phyloP scores from a whole-genome alignment of 35 echinoderm and acorn worm genomes.

The Patiria miniata region DNA sequence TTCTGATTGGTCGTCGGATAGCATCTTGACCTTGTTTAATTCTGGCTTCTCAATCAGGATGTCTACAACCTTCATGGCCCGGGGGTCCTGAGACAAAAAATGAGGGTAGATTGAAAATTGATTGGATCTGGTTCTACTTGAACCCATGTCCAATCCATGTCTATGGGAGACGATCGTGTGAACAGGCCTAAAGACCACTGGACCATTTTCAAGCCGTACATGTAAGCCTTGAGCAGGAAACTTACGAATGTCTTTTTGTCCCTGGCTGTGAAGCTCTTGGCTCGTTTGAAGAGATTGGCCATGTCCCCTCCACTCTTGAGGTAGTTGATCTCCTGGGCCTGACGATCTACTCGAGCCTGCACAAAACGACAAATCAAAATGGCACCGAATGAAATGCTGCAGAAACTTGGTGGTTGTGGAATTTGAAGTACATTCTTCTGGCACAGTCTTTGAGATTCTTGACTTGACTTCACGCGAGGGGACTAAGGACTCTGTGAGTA shows the following conservation, averaged over 20 bases:
- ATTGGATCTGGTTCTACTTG: no score
- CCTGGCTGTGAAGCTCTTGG: constrained; percentile 89
- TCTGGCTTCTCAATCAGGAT: constrained; percentile 48
- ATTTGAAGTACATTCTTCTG: no score
- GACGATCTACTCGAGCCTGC: constrained; percentile 67
- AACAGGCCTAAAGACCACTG: no score
- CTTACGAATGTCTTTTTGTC: constrained; percentile 65
- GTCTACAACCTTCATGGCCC: constrained; percentile 64
- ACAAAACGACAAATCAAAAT: not conserved
- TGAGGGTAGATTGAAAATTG: not conserved
- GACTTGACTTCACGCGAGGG: no score
- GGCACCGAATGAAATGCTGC: no score
- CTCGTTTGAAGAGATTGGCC: constrained; percentile 60
- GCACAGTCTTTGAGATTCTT: no score
- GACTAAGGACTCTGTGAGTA: no score
- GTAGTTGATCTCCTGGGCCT: constrained; percentile 76
- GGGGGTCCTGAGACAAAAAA: constrained; percentile 53
- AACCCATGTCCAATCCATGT: no score
- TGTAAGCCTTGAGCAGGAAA: not conserved
- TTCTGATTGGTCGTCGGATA: constrained; percentile 39
- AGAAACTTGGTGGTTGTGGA: no score
- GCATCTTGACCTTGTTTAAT: not conserved
- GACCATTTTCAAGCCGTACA: no score
- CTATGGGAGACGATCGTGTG: no score
- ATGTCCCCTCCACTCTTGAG: constrained; percentile 52